Evolutionary conservation across 2,113 vertebrate species (phyloP).

Genomic region (Herpetotheres cachinnans): DNA sequence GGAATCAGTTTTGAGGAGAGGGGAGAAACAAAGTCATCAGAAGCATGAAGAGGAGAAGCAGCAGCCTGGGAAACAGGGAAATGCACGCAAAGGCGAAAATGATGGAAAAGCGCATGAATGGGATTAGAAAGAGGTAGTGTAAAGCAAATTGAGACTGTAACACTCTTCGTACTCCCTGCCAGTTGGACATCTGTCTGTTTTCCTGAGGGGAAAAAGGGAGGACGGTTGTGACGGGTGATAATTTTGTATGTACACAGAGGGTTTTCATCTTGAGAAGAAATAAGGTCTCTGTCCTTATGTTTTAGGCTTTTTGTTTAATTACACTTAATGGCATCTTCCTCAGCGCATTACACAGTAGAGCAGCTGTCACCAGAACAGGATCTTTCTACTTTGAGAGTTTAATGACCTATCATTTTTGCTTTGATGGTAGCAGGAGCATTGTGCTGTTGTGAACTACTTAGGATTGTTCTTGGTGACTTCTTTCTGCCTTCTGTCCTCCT

Average conservation of each 20-base stretch:
- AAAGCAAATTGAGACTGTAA: constrained; percentile 31
- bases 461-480: not conserved
- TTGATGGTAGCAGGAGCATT: not conserved
- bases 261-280: constrained; percentile 50
- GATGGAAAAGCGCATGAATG: not conserved
- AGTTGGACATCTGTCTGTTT: constrained; percentile 63
- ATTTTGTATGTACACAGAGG: constrained; percentile 37
- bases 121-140: not conserved
- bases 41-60: not conserved
- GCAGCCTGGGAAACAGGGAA: not conserved
- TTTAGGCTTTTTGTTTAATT: constrained; percentile 68
- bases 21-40: not conserved
- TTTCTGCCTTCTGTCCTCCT: not conserved
- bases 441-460: not conserved
- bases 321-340: constrained; percentile 57
- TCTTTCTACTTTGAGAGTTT: constrained; percentile 37
- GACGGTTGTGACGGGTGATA: not conserved
- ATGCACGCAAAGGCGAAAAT: not conserved
- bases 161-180: not conserved
- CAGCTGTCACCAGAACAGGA: constrained; percentile 51
- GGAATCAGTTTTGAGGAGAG: not conserved
- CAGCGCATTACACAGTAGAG: constrained; percentile 13
- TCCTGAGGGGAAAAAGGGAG: constrained; percentile 1
- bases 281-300: constrained; percentile 53
- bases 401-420: constrained; percentile 52